These are phyloP conservation scores for Cotesia chilonis DNA, from an alignment of 1,140 invertebrate species.

Conservation along the genomic window DNA sequence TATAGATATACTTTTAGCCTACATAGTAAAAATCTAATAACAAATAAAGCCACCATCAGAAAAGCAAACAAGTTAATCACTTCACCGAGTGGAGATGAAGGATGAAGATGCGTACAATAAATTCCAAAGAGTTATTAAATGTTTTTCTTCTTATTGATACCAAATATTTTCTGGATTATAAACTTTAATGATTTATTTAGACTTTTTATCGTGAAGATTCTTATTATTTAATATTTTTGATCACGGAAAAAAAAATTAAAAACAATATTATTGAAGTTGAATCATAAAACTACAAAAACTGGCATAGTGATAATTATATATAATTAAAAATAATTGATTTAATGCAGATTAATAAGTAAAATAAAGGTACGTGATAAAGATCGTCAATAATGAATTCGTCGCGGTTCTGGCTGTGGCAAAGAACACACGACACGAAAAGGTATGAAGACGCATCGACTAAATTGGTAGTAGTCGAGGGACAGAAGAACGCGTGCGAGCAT, in stretches of 20 bases:
- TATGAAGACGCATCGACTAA: conserved; percentile 34
- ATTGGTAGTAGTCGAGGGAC: conserved; percentile 25
- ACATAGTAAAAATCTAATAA: too few relatives aligned
- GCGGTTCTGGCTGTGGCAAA: not conserved
- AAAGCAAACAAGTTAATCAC: not conserved
- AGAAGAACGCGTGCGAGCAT: conserved; percentile 28
- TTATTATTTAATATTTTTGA: too few relatives aligned
- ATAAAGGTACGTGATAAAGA: not conserved
- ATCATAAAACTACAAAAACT: too few relatives aligned
- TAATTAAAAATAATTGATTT: conserved; percentile 1
- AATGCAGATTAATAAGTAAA: conserved; percentile 5
- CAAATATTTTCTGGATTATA: too few relatives aligned
- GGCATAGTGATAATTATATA: not conserved
- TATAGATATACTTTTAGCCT: too few relatives aligned
- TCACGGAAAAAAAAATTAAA: too few relatives aligned
- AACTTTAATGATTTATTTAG: too few relatives aligned
- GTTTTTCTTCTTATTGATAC: too few relatives aligned
- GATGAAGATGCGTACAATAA: not conserved
- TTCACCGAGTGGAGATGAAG: not conserved
- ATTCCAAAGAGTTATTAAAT: too few relatives aligned
- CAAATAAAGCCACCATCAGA: too few relatives aligned
- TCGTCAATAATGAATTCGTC: conserved; percentile 18
- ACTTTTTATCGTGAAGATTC: too few relatives aligned
- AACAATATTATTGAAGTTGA: too few relatives aligned
- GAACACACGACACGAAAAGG: conserved; percentile 9